Conservation (phyloP, 2,797 vertebrate genomes). For the Esox lucius region DNA sequence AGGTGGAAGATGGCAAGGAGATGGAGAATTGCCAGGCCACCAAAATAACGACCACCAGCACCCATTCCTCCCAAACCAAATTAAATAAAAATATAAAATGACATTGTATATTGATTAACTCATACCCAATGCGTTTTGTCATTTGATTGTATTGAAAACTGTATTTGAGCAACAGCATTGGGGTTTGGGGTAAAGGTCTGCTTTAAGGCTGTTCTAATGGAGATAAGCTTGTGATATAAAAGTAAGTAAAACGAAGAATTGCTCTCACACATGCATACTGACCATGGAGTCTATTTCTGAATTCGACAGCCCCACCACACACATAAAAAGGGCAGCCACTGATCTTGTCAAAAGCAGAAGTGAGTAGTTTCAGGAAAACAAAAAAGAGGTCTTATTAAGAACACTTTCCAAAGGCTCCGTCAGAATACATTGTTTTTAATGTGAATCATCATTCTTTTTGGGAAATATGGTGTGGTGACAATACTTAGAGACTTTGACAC, state of each 20-base stretch:
- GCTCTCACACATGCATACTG: conserved; percentile 69
- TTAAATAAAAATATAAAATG: too few relatives aligned
- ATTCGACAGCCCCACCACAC: conserved; percentile 74
- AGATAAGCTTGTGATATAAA: conserved; percentile 74
- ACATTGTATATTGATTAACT: too few relatives aligned
- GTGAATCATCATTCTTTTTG: background rate
- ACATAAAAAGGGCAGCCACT: conserved; percentile 68
- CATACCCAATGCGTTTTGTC: too few relatives aligned
- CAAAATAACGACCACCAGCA: too few relatives aligned
- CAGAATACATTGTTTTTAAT: conserved; percentile 13
- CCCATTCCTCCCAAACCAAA: too few relatives aligned
- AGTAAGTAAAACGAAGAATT: conserved; percentile 70
- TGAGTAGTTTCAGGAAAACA: conserved; percentile 82
- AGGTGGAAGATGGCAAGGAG: too few relatives aligned
- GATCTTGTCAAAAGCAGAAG: conserved; percentile 82
- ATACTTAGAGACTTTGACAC: background rate
- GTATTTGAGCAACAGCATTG: conserved; percentile 31
- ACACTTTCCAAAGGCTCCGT: conserved; percentile 64
- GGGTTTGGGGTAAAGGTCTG: conserved; percentile 52
- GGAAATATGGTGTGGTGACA: background rate
- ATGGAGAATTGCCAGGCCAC: too few relatives aligned
- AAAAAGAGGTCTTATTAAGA: conserved; percentile 58
- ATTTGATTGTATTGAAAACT: background rate
- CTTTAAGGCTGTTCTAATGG: conserved; percentile 60
- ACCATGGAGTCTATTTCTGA: conserved; percentile 77